Base-by-base conservation (phyloP, 2,888 invertebrate genomes). In the Hirudinaria manillensis region DNA sequence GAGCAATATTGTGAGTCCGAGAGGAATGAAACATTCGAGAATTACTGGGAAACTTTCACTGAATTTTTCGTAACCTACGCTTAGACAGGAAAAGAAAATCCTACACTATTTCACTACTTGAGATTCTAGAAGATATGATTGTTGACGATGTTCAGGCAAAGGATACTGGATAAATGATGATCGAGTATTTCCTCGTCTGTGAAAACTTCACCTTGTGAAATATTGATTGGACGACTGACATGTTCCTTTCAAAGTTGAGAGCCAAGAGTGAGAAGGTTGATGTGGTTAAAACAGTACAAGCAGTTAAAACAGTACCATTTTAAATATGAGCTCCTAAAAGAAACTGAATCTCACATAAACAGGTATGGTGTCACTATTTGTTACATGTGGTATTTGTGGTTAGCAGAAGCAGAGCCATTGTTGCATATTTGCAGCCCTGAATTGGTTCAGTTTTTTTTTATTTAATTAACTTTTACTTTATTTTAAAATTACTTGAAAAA, bases 251-350 rank as follows among this genome's bases (percentile, higher is more conserved):
- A 24, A 78, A 34, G 34, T 77, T 78, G 53, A 78, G 61, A 29
- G 74, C 75, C 65, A 77, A 45, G 29, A 78, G 56, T 66, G 76
- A 75, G 61, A 76, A 78, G n/a, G 76, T 77, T 34, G 78, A 78
- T 7, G 76, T 61, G 19, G 76, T 71, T n/a, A 78, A 56, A 24
- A 70, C 55, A 4, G 73, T 32, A 76, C 77, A 78, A 32, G 24
- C 24, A 51, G 53, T 55, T 13, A 55, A 19, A 27, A 13, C 24
- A 74, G 53, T 16, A 55, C 56, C 27, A 72, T 6, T 34, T 71
- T 72, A 24, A 77, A 78, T 68, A 67, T 51, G 13, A 78, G 27
- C 68, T 76, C 77, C 65, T 75, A 74, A 7, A 19, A 53, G 21
- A 74, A 10, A 34, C 65, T 45, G 3, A 73, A 73, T 10, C 32